phyloP scores from a whole-genome alignment of 2,113 vertebrate species.

The Petrocephalus microphthalmus region DNA sequence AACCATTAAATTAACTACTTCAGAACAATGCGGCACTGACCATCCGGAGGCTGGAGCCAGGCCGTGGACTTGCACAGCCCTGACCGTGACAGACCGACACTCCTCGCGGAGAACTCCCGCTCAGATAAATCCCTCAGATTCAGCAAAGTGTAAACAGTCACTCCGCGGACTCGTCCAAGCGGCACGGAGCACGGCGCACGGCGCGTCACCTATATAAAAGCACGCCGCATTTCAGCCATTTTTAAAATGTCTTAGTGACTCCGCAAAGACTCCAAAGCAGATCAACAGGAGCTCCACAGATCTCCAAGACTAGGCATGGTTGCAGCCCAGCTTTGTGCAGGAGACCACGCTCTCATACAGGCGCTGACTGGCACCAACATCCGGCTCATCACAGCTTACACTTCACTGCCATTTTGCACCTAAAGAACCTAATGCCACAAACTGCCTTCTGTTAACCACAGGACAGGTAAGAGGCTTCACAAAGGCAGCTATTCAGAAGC shows the following conservation, averaged over 20 bases:
- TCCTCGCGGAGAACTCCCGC: background rate
- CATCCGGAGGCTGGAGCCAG: background rate
- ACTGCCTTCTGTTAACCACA: background rate
- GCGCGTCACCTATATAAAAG: background rate
- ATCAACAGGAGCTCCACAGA: background rate
- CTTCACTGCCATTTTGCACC: background rate
- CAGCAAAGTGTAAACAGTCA: background rate
- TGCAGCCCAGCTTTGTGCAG: background rate
- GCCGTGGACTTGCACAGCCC: background rate
- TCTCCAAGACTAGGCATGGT: background rate
- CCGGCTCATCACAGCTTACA: background rate
- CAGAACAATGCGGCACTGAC: background rate
- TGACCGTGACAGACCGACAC: background rate
- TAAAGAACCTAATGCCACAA: background rate
- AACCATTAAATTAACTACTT: background rate
- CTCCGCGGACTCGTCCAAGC: background rate
- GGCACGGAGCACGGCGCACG: too few species aligned
- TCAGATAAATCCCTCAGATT: background rate
- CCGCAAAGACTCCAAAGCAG: background rate
- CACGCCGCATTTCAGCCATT: background rate
- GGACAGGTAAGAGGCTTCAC: background rate
- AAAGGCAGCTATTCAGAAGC: background rate
- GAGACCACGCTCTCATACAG: background rate
- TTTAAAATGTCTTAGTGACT: background rate
- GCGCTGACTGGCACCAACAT: background rate